Evolutionary conservation across 2,888 invertebrate species (phyloP), one percentile per base, ranked within the genome.

Genomic region (Oxyteleia sp.): DNA sequence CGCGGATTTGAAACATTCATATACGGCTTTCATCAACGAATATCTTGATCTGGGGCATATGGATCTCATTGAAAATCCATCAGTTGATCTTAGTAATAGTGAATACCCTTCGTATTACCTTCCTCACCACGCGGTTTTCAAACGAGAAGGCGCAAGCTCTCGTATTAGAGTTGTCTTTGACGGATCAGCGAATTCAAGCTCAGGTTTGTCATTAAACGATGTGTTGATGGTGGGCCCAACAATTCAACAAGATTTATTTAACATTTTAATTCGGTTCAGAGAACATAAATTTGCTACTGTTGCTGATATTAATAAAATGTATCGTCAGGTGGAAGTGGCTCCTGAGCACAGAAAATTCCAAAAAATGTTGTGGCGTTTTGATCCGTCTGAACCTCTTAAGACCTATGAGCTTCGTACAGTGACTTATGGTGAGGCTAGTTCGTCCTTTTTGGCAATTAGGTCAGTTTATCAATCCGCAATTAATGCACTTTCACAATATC

Each of bases 221-320:
- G 57, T 53, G n/a, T 13, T 51, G 26, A 51, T 23, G 51, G n/a
- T 26, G 2, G 51, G 51, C 63, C 61, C 43, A 23, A 38, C 18
- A 10, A 26, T 43, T 13, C 68, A 41, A 11, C 23, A 29, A 41
- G 82, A 47, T 43, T 72, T 18, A 55, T 66, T 13, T 26, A 47
- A 86, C 2, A 61, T 88, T 0, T 10, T 91, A 4, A 8, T 86
- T 4, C 71, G 87, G 8, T 90, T 89, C 55, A 59, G 89, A 0
- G 51, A 74, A 18, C 82, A 88, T 51, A 29, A n/a, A 1, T 84
- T 86, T 35, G 88, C 87, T 0, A 26, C 90, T 5, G 87, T 85
- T 5, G 90, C 87, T 10, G 91, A 92, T 61, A 86, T 92, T 26
- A 86, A 72, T 4, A 89, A 91, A 79, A 91, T 91, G 89, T 32